These are phyloP conservation scores for Alviniconcha marisindica DNA, from an alignment of 1,140 invertebrate genomes.

Conservation along the genomic window DNA sequence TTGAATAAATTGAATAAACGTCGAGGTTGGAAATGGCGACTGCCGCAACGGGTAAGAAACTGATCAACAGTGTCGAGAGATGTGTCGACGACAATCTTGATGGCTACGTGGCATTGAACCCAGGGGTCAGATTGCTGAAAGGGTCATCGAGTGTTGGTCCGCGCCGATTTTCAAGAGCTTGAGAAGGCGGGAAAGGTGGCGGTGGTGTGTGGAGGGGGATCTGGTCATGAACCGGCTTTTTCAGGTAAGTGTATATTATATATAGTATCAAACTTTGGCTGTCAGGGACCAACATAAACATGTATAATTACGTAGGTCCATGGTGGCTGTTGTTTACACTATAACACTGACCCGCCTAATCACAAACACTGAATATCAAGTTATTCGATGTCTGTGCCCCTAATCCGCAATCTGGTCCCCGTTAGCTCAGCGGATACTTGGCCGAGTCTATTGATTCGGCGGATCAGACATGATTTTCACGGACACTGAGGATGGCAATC, in stretches of 20 bases:
- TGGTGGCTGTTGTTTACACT: too few species aligned
- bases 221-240: slow-evolving; percentile 89
- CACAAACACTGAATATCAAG: too few species aligned
- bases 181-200: slow-evolving; percentile 80
- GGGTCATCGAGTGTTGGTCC: slow-evolving; percentile 80
- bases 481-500: too few species aligned
- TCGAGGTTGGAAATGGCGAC: slow-evolving; percentile 8
- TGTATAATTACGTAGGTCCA: too few species aligned
- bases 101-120: slow-evolving; percentile 82
- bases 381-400: too few species aligned
- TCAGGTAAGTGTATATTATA: slow-evolving; percentile 81
- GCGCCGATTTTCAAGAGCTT: slow-evolving; percentile 78
- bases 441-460: too few species aligned
- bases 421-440: too few species aligned
- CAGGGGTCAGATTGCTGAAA: slow-evolving; percentile 80
- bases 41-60: slow-evolving; percentile 77
- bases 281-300: too few species aligned
- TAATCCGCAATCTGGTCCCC: too few species aligned
- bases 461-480: too few species aligned
- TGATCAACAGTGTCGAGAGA: slow-evolving; percentile 82
- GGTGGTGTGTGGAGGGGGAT: slow-evolving; percentile 85
- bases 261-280: too few species aligned
- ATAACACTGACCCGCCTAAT: too few species aligned
- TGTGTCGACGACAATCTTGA: slow-evolving; percentile 84
- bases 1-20: not conserved